These are phyloP conservation scores for Hypena proboscidalis DNA, from an alignment of 2,888 invertebrate species.

Conservation along the genomic window DNA sequence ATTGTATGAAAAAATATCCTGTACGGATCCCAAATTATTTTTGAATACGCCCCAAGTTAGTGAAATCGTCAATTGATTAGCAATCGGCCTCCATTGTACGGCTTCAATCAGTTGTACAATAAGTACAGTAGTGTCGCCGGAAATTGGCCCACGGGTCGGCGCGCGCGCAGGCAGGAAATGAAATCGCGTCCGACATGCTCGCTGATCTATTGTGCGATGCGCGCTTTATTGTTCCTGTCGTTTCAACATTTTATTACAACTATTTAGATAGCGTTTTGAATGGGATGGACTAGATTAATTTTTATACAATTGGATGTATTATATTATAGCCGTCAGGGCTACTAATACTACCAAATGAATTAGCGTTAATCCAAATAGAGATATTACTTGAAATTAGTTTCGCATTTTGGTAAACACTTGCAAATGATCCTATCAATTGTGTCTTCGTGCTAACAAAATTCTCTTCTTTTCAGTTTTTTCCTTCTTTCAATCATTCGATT, in stretches of 20 bases:
- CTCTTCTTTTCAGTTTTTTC: too few relatives aligned
- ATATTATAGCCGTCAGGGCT: neutral
- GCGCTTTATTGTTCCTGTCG: conserved; percentile 42
- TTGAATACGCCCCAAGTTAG: conserved; percentile 8
- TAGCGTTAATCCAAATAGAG: too few relatives aligned
- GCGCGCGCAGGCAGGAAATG: conserved; percentile 78
- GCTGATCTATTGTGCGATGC: conserved; percentile 72
- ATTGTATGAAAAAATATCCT: too few relatives aligned
- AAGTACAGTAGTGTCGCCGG: conserved; percentile 58
- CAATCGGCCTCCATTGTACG: conserved; percentile 46
- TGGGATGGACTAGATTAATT: neutral
- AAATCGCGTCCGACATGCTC: conserved; percentile 78
- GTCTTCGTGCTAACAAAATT: too few relatives aligned
- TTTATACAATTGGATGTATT: neutral
- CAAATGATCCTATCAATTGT: too few relatives aligned
- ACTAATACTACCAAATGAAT: conserved; percentile 2
- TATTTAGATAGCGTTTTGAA: conserved; percentile 8
- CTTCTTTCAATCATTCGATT: too few relatives aligned
- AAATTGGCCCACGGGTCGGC: conserved; percentile 76
- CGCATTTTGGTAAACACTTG: too few relatives aligned
- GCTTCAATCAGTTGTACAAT: conserved; percentile 50
- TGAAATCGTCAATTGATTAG: conserved; percentile 46
- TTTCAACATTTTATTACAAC: conserved; percentile 32
- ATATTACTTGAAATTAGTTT: too few relatives aligned
- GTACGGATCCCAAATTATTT: too few relatives aligned